These are phyloP conservation scores for Mythimna vitellina DNA, from an alignment of 2,888 invertebrate species.

Conservation along the genomic window DNA sequence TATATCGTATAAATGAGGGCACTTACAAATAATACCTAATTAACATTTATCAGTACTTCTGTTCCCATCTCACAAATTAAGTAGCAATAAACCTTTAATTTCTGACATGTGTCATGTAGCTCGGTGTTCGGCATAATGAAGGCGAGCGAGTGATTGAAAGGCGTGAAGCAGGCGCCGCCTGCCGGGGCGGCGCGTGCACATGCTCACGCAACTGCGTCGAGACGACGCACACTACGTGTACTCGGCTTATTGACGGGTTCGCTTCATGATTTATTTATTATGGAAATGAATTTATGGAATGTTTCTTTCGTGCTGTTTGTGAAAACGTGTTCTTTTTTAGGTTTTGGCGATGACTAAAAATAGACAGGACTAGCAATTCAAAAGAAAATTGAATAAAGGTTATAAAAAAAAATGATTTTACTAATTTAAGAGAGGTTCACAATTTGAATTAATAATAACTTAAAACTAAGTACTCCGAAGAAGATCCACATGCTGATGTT, in stretches of 20 bases:
- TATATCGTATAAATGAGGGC: too few species aligned
- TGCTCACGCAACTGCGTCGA: slow-evolving; percentile 63
- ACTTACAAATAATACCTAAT: too few species aligned
- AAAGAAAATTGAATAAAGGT: not conserved
- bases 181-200: slow-evolving; percentile 72
- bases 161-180: slow-evolving; percentile 69
- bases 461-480: too few species aligned
- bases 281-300: slow-evolving; percentile 3
- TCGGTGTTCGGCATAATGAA: slow-evolving; percentile 46
- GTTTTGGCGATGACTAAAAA: not conserved
- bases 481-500: too few species aligned
- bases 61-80: not conserved
- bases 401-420: too few species aligned
- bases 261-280: slow-evolving; percentile 47
- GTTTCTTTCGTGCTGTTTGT: not conserved
- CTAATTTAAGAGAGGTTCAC: too few species aligned
- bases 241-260: slow-evolving; percentile 35
- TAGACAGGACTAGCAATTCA: not conserved
- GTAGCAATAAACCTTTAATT: slow-evolving; percentile 21
- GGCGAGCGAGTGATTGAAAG: slow-evolving; percentile 67
- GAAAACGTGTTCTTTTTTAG: not conserved
- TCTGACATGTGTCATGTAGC: slow-evolving; percentile 19
- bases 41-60: too few species aligned
- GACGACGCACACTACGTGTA: slow-evolving; percentile 18
- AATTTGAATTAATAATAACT: too few species aligned